Evolutionary conservation across 2,888 invertebrate species (phyloP), one percentile per base, ranked within the genome.

Genomic region (Pinctada fucata): DNA sequence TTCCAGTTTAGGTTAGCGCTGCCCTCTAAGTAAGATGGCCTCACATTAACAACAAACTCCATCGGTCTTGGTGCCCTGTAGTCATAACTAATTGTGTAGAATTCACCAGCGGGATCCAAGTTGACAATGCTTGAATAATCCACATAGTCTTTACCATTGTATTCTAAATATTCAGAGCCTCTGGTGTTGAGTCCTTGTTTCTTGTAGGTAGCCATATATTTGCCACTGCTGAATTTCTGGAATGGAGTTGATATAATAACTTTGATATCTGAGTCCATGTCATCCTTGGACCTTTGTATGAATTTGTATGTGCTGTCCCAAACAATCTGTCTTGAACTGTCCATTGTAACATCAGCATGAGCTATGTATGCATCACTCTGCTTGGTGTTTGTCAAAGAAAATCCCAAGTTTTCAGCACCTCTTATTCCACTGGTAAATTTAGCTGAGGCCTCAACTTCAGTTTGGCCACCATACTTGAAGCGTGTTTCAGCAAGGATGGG

Each of bases 1-100:
- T 91, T 86, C 91, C 91, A 91, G 83, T 91, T 89, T 16, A 90
- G 72, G 45, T 79, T 80, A 4, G 88, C 50, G 49, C 87, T 58
- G 58, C 58, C 85, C 8, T 82, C 87, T 52, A 82, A 83, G 64
- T 86, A 82, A 47, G 81, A 82, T 31, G 86, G 82, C 2, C 78
- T 72, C 49, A 83, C 84, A 63, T 76, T 82, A 47, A 86, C 76
- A n/a, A 67, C 68, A 67, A 83, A 84, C 70, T 84, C 79, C 87
- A 88, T 87, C 51, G 79, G 82, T 66, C 82, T 64, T 45, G 89
- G 89, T n/a, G 79, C 81, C 48, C 82, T 79, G 72, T 88, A 79
- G 67, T 66, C 72, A 51, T 49, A 49, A 31, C 49, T 47, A 6
- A 48, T 3, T 16, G 68, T n/a, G 6, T 66, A 16, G 16, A 64